Conservation (phyloP, 2,113 vertebrate genomes). For the Rattus rattus region DNA sequence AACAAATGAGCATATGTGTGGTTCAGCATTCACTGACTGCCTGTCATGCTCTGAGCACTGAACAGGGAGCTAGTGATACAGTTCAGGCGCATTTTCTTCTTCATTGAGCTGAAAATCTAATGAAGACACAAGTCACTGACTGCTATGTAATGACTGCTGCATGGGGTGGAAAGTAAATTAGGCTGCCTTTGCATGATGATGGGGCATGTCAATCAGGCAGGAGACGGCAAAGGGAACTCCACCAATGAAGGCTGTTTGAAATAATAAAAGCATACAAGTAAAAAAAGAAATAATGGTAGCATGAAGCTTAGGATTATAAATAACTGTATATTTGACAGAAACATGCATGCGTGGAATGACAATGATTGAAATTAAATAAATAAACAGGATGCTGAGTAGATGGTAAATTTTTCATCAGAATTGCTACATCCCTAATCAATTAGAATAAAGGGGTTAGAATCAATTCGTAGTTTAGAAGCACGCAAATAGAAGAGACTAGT, state of each 20-base stretch:
- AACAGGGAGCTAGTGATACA: not conserved
- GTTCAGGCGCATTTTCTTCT: not conserved
- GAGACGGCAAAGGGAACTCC: no score
- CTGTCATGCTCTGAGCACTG: not conserved
- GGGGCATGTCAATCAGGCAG: not conserved
- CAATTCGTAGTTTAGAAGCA: not conserved
- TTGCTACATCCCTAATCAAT: not conserved
- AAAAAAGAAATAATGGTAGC: not conserved
- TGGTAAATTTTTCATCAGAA: not conserved
- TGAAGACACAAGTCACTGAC: not conserved
- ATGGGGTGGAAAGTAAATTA: not conserved
- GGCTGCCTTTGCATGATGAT: not conserved
- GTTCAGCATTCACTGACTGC: not conserved
- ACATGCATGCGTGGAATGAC: not conserved
- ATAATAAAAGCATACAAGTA: not conserved
- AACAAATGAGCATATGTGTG: not conserved
- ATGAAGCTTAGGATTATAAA: not conserved
- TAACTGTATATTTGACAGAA: not conserved
- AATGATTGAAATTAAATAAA: not conserved
- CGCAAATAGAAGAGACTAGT: not conserved
- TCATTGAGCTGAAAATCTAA: not conserved
- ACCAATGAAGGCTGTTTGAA: not conserved
- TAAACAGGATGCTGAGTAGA: not conserved
- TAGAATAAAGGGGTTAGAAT: not conserved
- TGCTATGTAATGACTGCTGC: not conserved